Evolutionary conservation across 2,888 invertebrate genomes (phyloP).

Genomic region (Diarsia dahlii): DNA sequence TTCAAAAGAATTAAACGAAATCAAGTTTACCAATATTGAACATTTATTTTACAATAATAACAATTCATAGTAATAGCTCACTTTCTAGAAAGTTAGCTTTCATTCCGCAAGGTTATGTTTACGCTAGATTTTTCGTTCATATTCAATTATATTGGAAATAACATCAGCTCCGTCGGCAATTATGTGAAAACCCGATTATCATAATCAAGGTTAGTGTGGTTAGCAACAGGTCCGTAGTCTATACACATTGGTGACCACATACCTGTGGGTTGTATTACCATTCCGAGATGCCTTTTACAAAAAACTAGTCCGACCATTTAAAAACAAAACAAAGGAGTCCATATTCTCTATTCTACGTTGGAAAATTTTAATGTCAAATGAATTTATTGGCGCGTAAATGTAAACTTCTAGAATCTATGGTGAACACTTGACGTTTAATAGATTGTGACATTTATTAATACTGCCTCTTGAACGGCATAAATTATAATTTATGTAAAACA

Average conservation of each 20-base stretch:
- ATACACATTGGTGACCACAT: constrained; percentile 57
- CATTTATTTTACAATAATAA: neutral
- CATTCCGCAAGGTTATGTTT: neutral
- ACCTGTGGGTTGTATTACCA: constrained; percentile 57
- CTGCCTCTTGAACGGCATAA: constrained; percentile 9
- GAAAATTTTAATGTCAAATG: constrained; percentile 24
- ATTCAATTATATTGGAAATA: constrained; percentile 10
- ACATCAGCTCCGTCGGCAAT: neutral
- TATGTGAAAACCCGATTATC: constrained; percentile 35
- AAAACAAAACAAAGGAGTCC: constrained; percentile 47
- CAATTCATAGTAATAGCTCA: neutral
- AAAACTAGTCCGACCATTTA: constrained; percentile 29
- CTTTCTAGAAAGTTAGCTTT: constrained; percentile 19
- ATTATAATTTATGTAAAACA: constrained; percentile 9
- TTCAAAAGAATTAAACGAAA: neutral
- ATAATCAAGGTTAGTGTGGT: constrained; percentile 57
- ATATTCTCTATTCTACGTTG: constrained; percentile 5
- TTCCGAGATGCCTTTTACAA: constrained; percentile 39
- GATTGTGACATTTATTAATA: constrained; percentile 32
- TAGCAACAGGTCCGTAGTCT: constrained; percentile 42
- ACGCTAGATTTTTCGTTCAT: neutral
- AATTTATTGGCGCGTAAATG: constrained; percentile 51
- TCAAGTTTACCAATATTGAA: neutral
- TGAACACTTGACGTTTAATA: constrained; percentile 25
- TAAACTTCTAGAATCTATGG: constrained; percentile 48